These are phyloP conservation scores for Lanistes nyassanus DNA, from an alignment of 1,140 invertebrate species.

Conservation along the genomic window DNA sequence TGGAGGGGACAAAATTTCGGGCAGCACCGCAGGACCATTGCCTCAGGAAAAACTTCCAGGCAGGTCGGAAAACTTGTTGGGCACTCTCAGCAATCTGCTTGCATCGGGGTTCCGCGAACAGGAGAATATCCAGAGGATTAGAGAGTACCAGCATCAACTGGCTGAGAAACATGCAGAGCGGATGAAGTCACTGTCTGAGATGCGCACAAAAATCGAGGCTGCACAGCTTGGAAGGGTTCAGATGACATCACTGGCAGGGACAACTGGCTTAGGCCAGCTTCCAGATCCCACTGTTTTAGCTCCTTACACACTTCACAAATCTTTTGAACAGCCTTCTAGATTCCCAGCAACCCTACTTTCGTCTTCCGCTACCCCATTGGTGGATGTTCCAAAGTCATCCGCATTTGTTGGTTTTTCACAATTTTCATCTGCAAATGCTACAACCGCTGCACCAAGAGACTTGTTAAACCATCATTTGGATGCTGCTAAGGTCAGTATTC, in stretches of 20 bases:
- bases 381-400: too few species aligned
- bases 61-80: background rate
- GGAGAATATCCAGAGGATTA: conserved; percentile 45
- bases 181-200: conserved; percentile 47
- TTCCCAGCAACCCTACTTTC: too few species aligned
- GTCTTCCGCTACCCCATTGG: too few species aligned
- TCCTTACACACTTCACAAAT: conserved; percentile 10
- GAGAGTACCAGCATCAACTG: conserved; percentile 53
- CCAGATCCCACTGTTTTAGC: conserved; percentile 19
- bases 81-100: background rate
- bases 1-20: background rate
- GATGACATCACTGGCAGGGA: background rate
- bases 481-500: too few species aligned
- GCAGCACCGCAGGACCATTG: background rate
- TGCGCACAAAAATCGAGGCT: conserved; percentile 49
- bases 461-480: too few species aligned
- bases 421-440: too few species aligned
- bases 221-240: conserved; percentile 25
- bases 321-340: background rate
- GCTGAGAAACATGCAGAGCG: conserved; percentile 50
- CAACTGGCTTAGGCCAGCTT: background rate
- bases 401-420: too few species aligned
- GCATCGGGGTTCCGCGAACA: conserved; percentile 12
- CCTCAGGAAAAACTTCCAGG: background rate
- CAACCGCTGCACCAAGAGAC: too few species aligned